Percentiles rank a stretch among this genome's conserved stretches.
Evolutionary conservation across 2,113 vertebrate species (phyloP).

Genomic region (Scopus umbretta): DNA sequence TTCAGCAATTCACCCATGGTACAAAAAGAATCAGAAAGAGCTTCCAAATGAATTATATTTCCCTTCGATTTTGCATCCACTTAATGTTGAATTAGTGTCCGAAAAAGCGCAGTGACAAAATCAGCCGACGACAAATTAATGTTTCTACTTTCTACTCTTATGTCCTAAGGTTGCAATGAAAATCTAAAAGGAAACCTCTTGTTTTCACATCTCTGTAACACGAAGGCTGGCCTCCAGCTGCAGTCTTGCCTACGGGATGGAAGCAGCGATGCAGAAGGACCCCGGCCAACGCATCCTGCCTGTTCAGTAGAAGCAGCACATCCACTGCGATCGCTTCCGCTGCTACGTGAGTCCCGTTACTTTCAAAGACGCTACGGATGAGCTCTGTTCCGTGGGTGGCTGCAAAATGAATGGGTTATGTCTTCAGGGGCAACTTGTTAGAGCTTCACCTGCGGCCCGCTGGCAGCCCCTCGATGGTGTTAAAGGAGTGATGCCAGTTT

Average conservation of each 20-base stretch:
- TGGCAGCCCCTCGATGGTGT: background rate
- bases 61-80: background rate
- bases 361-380: background rate
- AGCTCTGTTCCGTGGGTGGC: background rate
- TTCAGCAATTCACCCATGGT: background rate
- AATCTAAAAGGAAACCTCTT: background rate
- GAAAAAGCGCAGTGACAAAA: background rate
- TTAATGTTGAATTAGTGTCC: background rate
- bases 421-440: background rate
- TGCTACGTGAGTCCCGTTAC: fast-evolving
- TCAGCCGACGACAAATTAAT: background rate
- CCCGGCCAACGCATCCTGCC: background rate
- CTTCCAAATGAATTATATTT: background rate
- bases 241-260: background rate
- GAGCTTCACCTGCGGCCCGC: background rate
- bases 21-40: background rate
- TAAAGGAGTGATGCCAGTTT: background rate
- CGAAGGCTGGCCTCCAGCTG: background rate
- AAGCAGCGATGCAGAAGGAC: background rate
- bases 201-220: background rate
- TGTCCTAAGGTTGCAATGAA: background rate
- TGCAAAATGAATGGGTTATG: background rate
- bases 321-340: background rate
- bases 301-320: background rate
- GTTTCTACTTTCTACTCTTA: background rate